Evolutionary conservation across 2,797 vertebrate genomes (phyloP).

Genomic region (Rhinichthys osculus): DNA sequence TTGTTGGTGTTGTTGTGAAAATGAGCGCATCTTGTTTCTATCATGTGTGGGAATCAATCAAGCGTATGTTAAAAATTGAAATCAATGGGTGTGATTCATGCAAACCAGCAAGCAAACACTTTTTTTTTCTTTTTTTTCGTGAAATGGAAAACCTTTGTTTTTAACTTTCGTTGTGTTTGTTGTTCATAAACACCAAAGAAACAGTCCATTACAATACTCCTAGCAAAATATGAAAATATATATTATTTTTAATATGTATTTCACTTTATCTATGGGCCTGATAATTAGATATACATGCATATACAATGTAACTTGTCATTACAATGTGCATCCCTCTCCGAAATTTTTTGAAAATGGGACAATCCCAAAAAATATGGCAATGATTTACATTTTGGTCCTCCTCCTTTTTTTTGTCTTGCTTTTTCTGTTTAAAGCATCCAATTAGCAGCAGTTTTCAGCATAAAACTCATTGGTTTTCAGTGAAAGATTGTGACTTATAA

Average conservation of each 20-base stretch:
- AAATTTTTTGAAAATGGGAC: not conserved
- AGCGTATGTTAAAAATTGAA: not conserved
- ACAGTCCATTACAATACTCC: not conserved
- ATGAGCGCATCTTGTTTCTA: not conserved
- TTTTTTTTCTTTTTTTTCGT: not conserved
- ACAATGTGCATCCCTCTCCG: not conserved
- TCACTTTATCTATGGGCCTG: not conserved
- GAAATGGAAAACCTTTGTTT: not conserved
- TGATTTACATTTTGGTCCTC: not conserved
- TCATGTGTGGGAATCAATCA: not conserved
- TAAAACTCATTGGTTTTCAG: slow-evolving; percentile 6
- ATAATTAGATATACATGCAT: too few species aligned
- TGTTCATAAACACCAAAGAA: not conserved
- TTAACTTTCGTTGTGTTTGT: not conserved
- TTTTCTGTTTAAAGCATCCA: not conserved
- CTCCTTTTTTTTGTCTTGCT: not conserved
- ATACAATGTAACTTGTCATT: not conserved
- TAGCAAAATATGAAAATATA: not conserved
- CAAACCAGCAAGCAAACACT: not conserved
- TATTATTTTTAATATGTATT: not conserved
- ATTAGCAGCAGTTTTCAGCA: not conserved
- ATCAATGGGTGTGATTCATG: not conserved
- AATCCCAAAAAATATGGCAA: not conserved
- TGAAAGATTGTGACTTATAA: not conserved
- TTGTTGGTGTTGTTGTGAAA: not conserved